Percentiles rank a stretch among this genome's conserved stretches.
Evolutionary conservation across 2,113 vertebrate species (phyloP).

Genomic region (Redunca redunca): DNA sequence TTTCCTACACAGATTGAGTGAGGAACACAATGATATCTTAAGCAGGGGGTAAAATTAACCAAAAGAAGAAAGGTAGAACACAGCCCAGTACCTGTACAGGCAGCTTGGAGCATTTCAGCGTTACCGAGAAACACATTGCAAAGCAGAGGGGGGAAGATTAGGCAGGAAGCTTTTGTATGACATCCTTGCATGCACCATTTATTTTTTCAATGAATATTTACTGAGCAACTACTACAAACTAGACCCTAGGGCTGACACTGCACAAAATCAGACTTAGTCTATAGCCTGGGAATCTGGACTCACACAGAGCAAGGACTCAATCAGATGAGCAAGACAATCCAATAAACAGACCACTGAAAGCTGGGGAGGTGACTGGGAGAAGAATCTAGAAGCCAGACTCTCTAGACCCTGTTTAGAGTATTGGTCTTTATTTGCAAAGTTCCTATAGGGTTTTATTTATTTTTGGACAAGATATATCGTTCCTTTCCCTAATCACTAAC

Average conservation of each 20-base stretch:
- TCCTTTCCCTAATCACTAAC: background rate
- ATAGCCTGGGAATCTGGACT: background rate
- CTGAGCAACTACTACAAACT: background rate
- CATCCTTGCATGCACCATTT: background rate
- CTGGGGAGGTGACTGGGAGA: background rate
- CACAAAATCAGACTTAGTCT: background rate
- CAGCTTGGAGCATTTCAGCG: background rate
- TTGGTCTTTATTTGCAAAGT: background rate
- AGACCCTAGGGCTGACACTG: background rate
- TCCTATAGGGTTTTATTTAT: background rate
- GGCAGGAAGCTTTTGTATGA: background rate
- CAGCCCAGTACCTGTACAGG: background rate
- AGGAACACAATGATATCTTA: background rate
- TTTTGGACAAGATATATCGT: background rate
- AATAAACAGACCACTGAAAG: background rate
- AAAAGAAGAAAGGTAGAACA: background rate
- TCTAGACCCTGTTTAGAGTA: background rate
- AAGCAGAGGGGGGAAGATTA: background rate
- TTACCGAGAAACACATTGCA: background rate
- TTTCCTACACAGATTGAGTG: background rate
- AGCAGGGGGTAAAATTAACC: background rate
- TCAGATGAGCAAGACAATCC: background rate
- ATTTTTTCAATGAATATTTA: background rate
- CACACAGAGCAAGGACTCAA: background rate
- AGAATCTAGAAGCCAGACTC: background rate